Evolutionary conservation across 1,140 invertebrate species (phyloP), one percentile per base, ranked within the genome.

Genomic region (Arion vulgaris): DNA sequence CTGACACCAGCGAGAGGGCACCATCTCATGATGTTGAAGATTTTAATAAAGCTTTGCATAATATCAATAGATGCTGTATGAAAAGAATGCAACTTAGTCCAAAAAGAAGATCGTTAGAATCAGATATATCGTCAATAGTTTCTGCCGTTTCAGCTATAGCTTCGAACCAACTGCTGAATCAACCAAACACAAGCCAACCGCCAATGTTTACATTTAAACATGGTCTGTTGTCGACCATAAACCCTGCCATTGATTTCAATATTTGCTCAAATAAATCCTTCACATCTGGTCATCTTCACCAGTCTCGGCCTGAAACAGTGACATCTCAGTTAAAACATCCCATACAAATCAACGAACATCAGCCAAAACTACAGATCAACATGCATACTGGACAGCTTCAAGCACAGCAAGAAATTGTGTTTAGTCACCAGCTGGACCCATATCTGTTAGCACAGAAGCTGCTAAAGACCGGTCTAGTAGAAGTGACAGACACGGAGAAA

Each of bases 11-110:
- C 17, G 83, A 83, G 38, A 78, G 74, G 62, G 38, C 36, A 45
- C 15, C 66, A 34, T 41, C 34, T 68, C 88, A 82, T 66, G 87
- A 86, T 36, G 81, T 86, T 36, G 88, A 79, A 69, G 89, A 89
- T 39, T 72, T 91, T 32, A 89, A 91, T 84, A 89, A 90, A n/a
- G 90, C 89, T 39, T 76, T 91, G 26, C 86, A 89, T 78, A 89
- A 91, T 49, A 87, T 91, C 19, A 76, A 39, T 73, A 75, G 86
- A 23, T 83, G 85, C 17, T 87, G 88, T 26, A 68, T 91, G 23
- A 86, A 88, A 69, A 87, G 87, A 71, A 89, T 88, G 82, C 87
- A 86, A 32, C 78, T 85, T 19, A 89, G 87, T 80, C 88, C 87
- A 39, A 89, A 87, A 69, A 79, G 82, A n/a, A 83, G 62, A 66